Conservation (phyloP, 2,888 invertebrate species). For the Petrolisthes cinctipes region DNA sequence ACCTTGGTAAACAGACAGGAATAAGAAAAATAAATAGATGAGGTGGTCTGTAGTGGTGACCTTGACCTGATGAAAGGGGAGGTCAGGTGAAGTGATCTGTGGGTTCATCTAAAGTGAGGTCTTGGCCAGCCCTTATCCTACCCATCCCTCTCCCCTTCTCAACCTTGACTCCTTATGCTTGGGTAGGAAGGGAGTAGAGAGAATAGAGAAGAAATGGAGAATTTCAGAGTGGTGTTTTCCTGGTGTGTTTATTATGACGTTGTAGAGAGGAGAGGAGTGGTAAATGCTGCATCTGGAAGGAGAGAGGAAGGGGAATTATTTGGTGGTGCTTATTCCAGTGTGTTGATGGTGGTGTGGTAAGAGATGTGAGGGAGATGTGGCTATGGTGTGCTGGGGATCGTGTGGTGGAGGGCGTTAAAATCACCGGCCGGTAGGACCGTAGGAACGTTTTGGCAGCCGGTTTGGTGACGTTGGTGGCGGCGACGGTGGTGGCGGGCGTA, state of each 20-base stretch:
- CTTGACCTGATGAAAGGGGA: no score
- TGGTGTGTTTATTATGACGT: no score
- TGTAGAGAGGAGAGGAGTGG: no score
- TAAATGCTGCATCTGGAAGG: no score
- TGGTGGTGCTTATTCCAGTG: no score
- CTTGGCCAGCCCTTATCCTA: not conserved
- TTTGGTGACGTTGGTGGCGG: not conserved
- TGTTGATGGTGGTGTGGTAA: not conserved
- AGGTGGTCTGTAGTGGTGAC: no score
- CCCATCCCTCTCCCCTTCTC: not conserved
- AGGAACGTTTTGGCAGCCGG: not conserved
- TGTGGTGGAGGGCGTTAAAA: slow-evolving; percentile 22
- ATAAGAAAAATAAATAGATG: no score
- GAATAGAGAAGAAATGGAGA: not conserved
- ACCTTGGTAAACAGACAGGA: no score
- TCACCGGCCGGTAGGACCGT: not conserved
- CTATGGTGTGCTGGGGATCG: not conserved
- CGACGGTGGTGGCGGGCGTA: not conserved
- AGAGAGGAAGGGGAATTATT: no score
- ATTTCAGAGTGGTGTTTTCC: no score
- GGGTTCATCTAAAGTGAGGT: no score
- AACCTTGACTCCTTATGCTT: not conserved
- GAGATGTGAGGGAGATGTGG: not conserved
- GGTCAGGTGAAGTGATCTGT: no score
- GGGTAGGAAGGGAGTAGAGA: not conserved